phyloP scores from a whole-genome alignment of 1,140 invertebrate genomes.

The Prorops nasuta region DNA sequence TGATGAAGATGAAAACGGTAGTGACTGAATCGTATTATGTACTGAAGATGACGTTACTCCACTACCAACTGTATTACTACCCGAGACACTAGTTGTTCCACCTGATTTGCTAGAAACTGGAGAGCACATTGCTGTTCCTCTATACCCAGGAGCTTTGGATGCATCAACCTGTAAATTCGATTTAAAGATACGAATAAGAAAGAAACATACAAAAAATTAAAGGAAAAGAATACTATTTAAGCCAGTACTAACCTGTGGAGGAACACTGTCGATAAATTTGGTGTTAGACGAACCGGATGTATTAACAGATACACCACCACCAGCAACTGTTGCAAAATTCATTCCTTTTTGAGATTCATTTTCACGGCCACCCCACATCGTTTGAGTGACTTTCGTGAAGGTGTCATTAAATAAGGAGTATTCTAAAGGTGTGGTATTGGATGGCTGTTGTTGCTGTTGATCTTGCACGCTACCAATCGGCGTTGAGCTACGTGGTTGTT shows the following conservation, averaged over 20 bases:
- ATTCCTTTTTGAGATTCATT: conserved; percentile 66
- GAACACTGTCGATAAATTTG: conserved; percentile 62
- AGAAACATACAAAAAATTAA: neutral
- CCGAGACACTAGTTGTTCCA: conserved; percentile 46
- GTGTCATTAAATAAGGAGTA: conserved; percentile 80
- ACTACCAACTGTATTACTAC: conserved; percentile 16
- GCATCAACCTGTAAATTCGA: conserved; percentile 63
- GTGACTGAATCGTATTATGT: conserved; percentile 39
- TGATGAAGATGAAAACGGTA: conserved; percentile 39
- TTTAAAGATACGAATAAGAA: conserved; percentile 2
- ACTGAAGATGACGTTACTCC: conserved; percentile 37
- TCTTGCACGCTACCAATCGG: conserved; percentile 21
- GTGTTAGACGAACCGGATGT: conserved; percentile 43
- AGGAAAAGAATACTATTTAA: neutral
- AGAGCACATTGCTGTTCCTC: conserved; percentile 69
- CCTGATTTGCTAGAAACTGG: conserved; percentile 68
- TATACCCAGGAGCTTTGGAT: conserved; percentile 79
- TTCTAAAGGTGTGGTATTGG: conserved; percentile 56
- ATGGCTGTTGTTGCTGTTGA: conserved; percentile 27
- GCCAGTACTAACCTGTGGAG: conserved; percentile 46
- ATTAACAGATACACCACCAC: conserved; percentile 59
- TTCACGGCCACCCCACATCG: conserved; percentile 66
- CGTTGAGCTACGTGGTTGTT: conserved; percentile 18
- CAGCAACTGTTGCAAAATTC: conserved; percentile 75
- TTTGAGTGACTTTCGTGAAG: conserved; percentile 64